Evolutionary conservation across 2,888 invertebrate species (phyloP).

Genomic region (Antheraea yamamai): DNA sequence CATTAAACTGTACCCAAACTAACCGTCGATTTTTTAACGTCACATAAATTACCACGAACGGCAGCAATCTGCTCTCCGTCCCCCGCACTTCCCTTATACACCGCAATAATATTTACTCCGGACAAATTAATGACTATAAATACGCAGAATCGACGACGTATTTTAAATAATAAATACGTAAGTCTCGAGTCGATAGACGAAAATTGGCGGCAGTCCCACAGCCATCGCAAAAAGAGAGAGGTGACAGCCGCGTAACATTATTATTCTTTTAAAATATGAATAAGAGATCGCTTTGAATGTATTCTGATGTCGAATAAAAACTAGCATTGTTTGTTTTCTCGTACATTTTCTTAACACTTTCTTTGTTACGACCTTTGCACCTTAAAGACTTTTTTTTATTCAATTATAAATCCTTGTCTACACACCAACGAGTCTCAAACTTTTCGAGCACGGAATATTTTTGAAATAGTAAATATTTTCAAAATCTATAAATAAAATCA

Average conservation of each 20-base stretch:
- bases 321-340: no score
- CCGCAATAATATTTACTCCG: not conserved
- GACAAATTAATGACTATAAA: not conserved
- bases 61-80: not conserved
- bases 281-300: not conserved
- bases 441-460: no score
- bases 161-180: not conserved
- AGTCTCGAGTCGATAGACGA: not conserved
- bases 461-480: no score
- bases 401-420: no score
- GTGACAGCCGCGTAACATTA: not conserved
- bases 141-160: not conserved
- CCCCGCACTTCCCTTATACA: not conserved
- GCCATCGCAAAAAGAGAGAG: not conserved
- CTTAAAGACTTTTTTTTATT: no score
- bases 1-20: no score
- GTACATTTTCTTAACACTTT: no score
- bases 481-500: no score
- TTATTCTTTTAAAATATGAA: not conserved
- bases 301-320: not conserved
- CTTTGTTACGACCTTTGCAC: no score
- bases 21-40: not conserved
- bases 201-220: slow-evolving; percentile 15
- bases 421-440: no score
- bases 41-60: not conserved